These are phyloP conservation scores for Bellardia bayeri DNA, from an alignment of 2,888 invertebrate genomes.

Conservation along the genomic window DNA sequence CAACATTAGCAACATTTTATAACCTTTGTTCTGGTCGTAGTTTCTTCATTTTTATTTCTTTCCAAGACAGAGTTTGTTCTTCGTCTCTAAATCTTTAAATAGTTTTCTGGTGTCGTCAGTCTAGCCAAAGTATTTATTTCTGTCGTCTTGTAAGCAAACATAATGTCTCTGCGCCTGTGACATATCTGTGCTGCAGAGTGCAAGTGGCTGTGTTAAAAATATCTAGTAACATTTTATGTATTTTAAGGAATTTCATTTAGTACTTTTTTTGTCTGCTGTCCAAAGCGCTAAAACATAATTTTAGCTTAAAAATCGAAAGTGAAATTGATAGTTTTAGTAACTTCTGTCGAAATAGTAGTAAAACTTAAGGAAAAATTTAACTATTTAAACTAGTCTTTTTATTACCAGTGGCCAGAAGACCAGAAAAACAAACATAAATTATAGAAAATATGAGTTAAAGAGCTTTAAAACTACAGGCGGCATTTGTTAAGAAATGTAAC, in stretches of 20 bases:
- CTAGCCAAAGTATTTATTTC: constrained; percentile 57
- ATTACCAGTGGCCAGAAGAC: neutral
- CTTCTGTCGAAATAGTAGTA: constrained; percentile 34
- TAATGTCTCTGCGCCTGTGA: constrained; percentile 34
- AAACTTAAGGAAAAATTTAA: constrained; percentile 30
- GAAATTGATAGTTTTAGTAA: constrained; percentile 60
- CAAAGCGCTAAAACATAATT: constrained; percentile 50
- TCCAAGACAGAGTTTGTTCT: neutral
- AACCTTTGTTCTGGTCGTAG: constrained; percentile 65
- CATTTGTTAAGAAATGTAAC: neutral
- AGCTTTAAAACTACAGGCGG: constrained; percentile 37
- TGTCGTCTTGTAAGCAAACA: neutral
- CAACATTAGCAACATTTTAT: constrained; percentile 59
- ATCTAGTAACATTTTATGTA: constrained; percentile 41
- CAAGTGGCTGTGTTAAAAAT: constrained; percentile 26
- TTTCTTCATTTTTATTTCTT: constrained; percentile 25
- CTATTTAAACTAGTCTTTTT: constrained; percentile 51
- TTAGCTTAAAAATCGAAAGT: constrained; percentile 66
- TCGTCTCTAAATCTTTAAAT: constrained; percentile 41
- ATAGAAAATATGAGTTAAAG: constrained; percentile 24
- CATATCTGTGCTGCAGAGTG: constrained; percentile 22
- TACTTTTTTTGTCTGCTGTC: neutral
- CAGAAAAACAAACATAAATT: constrained; percentile 47
- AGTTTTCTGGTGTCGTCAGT: constrained; percentile 43
- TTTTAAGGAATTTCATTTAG: constrained; percentile 51